Evolutionary conservation across 2,797 vertebrate genomes (phyloP).

Genomic region (Coregonus sp.): DNA sequence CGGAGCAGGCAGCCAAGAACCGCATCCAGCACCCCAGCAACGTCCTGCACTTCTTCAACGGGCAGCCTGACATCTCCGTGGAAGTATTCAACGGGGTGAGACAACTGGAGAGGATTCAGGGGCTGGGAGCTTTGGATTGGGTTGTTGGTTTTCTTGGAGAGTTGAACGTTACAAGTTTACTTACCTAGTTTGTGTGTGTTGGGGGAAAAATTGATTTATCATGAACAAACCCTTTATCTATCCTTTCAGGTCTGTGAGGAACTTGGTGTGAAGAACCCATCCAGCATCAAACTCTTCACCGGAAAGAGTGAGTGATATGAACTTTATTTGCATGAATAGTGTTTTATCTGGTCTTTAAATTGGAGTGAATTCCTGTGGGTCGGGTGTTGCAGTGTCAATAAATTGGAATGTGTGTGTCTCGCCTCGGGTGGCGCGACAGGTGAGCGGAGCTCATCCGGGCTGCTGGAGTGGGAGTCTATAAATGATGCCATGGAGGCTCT

Average conservation of each 20-base stretch:
- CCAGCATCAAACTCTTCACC: constrained; percentile 89
- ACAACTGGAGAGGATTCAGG: neutral
- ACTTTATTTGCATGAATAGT: neutral
- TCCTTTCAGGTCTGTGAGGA: constrained; percentile 84
- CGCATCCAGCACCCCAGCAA: constrained; percentile 93
- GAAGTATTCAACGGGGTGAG: constrained; percentile 86
- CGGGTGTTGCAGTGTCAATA: neutral
- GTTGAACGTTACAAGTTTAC: neutral
- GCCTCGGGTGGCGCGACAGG: constrained; percentile 67
- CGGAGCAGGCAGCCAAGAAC: constrained; percentile 93
- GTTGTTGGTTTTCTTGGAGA: neutral
- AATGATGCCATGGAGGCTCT: constrained; percentile 88
- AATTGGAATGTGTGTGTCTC: constrained; percentile 15
- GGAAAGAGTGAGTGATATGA: constrained; percentile 87
- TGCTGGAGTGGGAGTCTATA: constrained; percentile 89
- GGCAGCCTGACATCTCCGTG: constrained; percentile 85
- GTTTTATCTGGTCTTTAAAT: neutral
- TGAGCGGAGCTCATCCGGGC: constrained; percentile 89
- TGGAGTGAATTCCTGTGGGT: neutral
- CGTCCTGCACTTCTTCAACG: constrained; percentile 92
- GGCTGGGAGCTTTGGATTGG: too few relatives aligned
- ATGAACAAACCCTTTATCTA: neutral
- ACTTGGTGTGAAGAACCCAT: constrained; percentile 82
- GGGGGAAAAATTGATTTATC: neutral
- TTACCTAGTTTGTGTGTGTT: neutral